Evolutionary conservation across 2,797 vertebrate species (phyloP), one percentile per base, ranked within the genome.

Genomic region (Masticophis lateralis): DNA sequence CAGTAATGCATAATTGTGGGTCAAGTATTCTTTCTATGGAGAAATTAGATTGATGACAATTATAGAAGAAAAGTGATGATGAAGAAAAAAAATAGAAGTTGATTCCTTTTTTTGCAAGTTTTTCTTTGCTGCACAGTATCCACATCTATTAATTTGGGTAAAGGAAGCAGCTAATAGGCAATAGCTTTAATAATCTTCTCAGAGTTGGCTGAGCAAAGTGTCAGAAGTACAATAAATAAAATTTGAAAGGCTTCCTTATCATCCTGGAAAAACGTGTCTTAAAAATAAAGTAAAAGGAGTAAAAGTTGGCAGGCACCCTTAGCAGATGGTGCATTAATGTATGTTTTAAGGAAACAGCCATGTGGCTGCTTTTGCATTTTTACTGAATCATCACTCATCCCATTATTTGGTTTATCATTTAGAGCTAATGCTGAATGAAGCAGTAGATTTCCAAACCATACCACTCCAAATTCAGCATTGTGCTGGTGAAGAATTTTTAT

Each of bases 221-320:
- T 96, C 92, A 94, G 96, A 96, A 95, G 4, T 11, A 60, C 9
- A 89, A 61, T 95, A 94, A 96, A 95, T 91, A 93, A 96, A 90
- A 95, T 95, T 95, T 96, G 91, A 95, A 94, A 95, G 92, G 59
- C 93, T 94, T 95, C 90, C 91, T 94, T 94, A 94, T 93, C 56
- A 60, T 87, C 60, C 32, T 94, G 90, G 94, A 95, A 93, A 96
- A 47, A 74, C 61, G 91, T 95, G 74, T 92, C 94, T 95, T 94
- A 95, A 96, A 88, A 95, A 86, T 93, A 95, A 95, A 93, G 79
- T 94, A 89, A 94, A 96, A 96, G 69, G 92, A 96, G 89, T 91
- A 92, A 94, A 95, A 95, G 32, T 95, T 96, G 88, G 88, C 79
- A 96, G 92, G 87, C 43, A 83, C 86, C 32, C 16, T 86, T 94